A percentile compares a stretch with the other conserved stretches of the same genome.
Conservation (phyloP, 2,888 invertebrate species). For the Tortricodes alternella region DNA sequence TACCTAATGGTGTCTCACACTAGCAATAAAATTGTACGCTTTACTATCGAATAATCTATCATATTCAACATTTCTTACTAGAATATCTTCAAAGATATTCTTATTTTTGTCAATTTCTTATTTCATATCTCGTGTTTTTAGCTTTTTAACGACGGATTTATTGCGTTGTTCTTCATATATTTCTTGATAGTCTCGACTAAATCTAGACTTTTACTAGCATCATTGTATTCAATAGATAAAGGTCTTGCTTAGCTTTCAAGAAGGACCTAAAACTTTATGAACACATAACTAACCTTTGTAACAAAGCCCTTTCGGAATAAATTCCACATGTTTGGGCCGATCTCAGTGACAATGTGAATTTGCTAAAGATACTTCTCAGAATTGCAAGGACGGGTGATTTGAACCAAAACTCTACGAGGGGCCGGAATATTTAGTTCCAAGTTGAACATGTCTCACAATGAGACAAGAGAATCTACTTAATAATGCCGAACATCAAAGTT, state of each 20-base stretch:
- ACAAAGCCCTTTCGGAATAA: not conserved
- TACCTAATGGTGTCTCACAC: too few species aligned
- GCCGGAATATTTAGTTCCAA: slow-evolving; percentile 2
- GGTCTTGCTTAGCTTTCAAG: too few species aligned
- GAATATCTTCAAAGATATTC: slow-evolving; percentile 5
- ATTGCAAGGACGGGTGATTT: not conserved
- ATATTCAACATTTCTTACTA: too few species aligned
- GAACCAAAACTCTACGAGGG: not conserved
- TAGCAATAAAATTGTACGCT: too few species aligned
- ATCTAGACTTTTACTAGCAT: too few species aligned
- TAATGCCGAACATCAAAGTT: not conserved
- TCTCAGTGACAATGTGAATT: not conserved
- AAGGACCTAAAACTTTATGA: too few species aligned
- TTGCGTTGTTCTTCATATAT: not conserved
- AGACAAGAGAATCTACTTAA: not conserved
- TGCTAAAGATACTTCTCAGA: not conserved
- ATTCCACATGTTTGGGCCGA: not conserved
- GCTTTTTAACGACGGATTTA: not conserved
- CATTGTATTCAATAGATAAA: too few species aligned
- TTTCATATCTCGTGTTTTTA: not conserved
- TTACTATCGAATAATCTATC: too few species aligned
- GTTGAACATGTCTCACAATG: not conserved
- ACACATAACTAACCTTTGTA: not conserved
- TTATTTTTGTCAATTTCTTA: slow-evolving; percentile 5
- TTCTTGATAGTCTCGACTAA: too few species aligned